Evolutionary conservation across 2,797 vertebrate species (phyloP), one percentile per base, ranked within the genome.

Genomic region (Tokudaia tokunoshimensis): DNA sequence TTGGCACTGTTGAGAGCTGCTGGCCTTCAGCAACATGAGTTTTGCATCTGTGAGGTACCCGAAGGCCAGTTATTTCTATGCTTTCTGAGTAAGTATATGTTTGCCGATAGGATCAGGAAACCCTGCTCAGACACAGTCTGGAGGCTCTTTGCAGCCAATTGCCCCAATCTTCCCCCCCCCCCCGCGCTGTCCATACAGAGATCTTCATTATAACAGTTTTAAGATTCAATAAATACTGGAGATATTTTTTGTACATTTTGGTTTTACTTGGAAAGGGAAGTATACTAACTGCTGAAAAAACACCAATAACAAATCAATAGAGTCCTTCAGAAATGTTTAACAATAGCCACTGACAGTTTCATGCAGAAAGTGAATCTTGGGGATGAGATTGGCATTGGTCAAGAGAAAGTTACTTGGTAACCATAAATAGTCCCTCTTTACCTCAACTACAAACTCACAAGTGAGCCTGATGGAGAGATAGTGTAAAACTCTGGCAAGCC

Each of bases 321-420:
- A 94, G 31, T 65, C 22, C 44, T 86, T 61, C 65, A 85, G n/a
- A 31, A 89, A 87, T 63, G 94, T 3, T 7, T 90, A 57, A 74
- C 61, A 67, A 6, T 20, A 83, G 50, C 31, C 17, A 85, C 50
- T 72, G 41, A 88, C 50, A 59, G 4, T 24, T 92, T 94, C 26
- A 44, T 4, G 47, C 6, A 91, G 75, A 96, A 95, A 47, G 10
- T n/a, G 5, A 83, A 89, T 37, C 82, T 72, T 92, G 17, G 84
- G 90, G 76, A 95, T 55, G 22, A 89, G n/a, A 29, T 82, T 5
- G 8, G 0, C 82, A 47, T 80, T 65, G 81, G 12, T 94, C 63
- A 67, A 88, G 6, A 92, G 14, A 26, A 88, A 72, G 57, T 52
- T 81, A 78, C 37, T 83, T 10, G 89, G 84, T 92, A 91, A 87